Percentiles rank a stretch among this genome's conserved stretches.
Conservation (phyloP, 2,113 vertebrate species). For the Archilochus colubris region DNA sequence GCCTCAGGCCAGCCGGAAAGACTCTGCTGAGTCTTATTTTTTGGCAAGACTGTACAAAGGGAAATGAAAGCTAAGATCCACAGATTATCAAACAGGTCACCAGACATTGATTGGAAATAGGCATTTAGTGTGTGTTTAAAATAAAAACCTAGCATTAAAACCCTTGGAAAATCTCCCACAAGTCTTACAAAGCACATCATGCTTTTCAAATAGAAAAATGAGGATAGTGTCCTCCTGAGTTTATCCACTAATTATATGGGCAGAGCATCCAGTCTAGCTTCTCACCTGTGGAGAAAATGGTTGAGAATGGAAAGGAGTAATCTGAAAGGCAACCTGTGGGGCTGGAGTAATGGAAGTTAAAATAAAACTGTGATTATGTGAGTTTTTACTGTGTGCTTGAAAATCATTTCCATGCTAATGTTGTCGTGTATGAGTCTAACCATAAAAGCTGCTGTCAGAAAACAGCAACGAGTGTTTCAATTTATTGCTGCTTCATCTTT, state of each 20-base stretch:
- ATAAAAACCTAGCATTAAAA: not conserved
- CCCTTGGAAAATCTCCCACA: not conserved
- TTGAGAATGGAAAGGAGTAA: not conserved
- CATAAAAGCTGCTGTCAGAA: not conserved
- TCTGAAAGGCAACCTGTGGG: not conserved
- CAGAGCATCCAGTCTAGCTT: not conserved
- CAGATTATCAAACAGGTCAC: not conserved
- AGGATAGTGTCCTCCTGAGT: not conserved
- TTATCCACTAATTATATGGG: not conserved
- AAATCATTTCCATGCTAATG: not conserved
- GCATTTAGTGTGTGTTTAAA: not conserved
- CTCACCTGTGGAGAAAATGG: not conserved
- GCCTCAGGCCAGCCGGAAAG: slow-evolving; percentile 89
- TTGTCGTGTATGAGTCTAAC: not conserved
- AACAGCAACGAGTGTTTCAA: accelerated
- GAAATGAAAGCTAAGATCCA: not conserved
- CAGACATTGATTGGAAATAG: not conserved
- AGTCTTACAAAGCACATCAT: accelerated
- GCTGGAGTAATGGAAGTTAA: not conserved
- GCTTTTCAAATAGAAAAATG: not conserved
- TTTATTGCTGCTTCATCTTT: not conserved
- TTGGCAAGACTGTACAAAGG: slow-evolving; percentile 80
- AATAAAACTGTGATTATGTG: slow-evolving; percentile 20
- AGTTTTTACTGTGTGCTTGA: not conserved
- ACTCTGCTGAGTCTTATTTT: slow-evolving; percentile 89